phyloP scores from a whole-genome alignment of 2,888 invertebrate species.

The Sesamia inferens region DNA sequence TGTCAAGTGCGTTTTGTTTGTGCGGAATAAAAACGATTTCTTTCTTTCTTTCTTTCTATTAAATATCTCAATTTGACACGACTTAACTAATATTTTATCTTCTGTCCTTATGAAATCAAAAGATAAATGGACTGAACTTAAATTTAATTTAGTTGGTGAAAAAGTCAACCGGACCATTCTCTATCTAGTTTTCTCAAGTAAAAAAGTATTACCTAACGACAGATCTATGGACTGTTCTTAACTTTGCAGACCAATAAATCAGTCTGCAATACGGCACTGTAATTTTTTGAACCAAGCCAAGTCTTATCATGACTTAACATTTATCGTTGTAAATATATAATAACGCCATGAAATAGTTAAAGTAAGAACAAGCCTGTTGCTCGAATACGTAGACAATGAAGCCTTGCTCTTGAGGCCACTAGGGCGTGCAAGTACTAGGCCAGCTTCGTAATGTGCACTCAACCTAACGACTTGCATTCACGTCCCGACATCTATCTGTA shows the following conservation, averaged over 20 bases:
- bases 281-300: background rate
- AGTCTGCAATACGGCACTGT: slow-evolving; percentile 3
- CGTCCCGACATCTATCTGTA: slow-evolving; percentile 43
- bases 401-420: slow-evolving; percentile 61
- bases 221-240: background rate
- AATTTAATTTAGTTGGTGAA: too few species aligned
- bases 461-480: slow-evolving; percentile 82
- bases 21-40: too few species aligned
- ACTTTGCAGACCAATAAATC: slow-evolving; percentile 36
- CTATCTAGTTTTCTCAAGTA: background rate
- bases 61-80: too few species aligned
- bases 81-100: too few species aligned
- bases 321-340: background rate
- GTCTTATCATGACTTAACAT: background rate
- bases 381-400: slow-evolving; percentile 54
- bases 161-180: too few species aligned
- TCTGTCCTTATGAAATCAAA: too few species aligned
- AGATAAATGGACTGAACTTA: too few species aligned
- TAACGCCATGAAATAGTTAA: slow-evolving; percentile 38
- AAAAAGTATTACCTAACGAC: slow-evolving; percentile 2
- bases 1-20: too few species aligned
- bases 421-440: slow-evolving; percentile 62
- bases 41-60: too few species aligned
- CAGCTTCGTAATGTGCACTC: slow-evolving; percentile 76
- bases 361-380: slow-evolving; percentile 60